Conservation (phyloP, 2,797 vertebrate species). For the Lithobates pipiens region DNA sequence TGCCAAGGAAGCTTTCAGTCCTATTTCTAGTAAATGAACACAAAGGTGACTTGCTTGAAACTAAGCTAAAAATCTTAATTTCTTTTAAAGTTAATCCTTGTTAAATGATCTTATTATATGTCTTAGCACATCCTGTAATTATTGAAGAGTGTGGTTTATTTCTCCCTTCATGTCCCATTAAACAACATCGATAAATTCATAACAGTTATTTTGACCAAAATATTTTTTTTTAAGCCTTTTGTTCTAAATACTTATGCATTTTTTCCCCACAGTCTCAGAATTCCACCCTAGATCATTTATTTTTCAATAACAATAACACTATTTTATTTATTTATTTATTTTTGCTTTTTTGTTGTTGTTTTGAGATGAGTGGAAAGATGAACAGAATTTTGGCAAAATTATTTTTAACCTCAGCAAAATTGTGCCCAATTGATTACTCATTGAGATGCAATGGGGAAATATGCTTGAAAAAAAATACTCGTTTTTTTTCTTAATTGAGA, state of each 20-base stretch:
- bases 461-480: neutral
- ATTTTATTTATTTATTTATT: no score
- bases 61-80: slow-evolving; percentile 49
- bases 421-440: neutral
- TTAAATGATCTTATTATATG: slow-evolving; percentile 26
- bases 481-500: no score
- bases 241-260: neutral
- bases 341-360: neutral
- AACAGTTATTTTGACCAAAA: slow-evolving; percentile 1
- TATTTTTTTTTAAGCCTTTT: slow-evolving; percentile 16
- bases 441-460: neutral
- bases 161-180: slow-evolving; percentile 12
- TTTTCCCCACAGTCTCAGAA: no score
- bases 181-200: slow-evolving; percentile 46
- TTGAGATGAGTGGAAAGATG: neutral
- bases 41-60: slow-evolving; percentile 42
- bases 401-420: no score
- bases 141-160: slow-evolving; percentile 35
- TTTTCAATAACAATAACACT: no score
- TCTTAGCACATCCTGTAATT: slow-evolving; percentile 19
- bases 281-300: no score
- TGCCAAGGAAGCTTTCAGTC: slow-evolving; percentile 41
- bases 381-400: neutral
- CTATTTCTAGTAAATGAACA: slow-evolving; percentile 38
- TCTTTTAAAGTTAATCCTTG: slow-evolving; percentile 52